Evolutionary conservation across 2,113 vertebrate genomes (phyloP), one percentile per base, ranked within the genome.

Genomic region (Ranitomeya variabilis): DNA sequence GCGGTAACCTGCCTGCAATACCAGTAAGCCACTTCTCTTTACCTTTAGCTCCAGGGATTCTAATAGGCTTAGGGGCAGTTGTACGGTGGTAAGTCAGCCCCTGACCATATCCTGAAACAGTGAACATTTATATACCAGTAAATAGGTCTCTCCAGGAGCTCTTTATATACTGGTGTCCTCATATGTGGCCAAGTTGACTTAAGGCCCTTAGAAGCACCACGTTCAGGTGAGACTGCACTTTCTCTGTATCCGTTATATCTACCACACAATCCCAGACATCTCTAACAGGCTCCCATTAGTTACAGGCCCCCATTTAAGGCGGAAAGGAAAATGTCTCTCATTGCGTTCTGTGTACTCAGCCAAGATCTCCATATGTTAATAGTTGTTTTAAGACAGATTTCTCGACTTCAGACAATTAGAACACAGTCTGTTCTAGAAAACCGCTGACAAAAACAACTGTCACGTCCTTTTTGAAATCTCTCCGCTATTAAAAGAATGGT

Each of bases 341-440:
- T 88, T 74, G 55, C 10, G 57, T 73, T 45, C 73, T 84, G 69
- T 84, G 80, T 89, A 78, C 80, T 89, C 80, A 77, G 80, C 81
- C 51, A 83, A 89, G 81, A 81, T 62, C 80, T 78, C 80, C 87
- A 89, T 89, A 89, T 89, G 87, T 71, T 83, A 89, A 89, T 89
- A 77, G 81, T 84, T 89, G 87, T 89, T 89, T 83, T 66, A 84
- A 89, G 81, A 89, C 87, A 89, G 87, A 84, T 89, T 89, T 89
- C n/a, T 71, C 60, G 77, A 87, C 86, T 79, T 87, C 71, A 89
- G 87, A 89, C 87, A 89, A 89, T 89, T 89, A 89, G 87, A 89
- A 78, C 81, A 89, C 87, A 89, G 87, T 83, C 87, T 89, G 87
- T 84, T 62, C 87, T 37, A 54, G 71, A 83, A 84, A 76, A 89